Evolutionary conservation across 2,797 vertebrate species (phyloP).

Genomic region (Pangasius sanitwongsei): DNA sequence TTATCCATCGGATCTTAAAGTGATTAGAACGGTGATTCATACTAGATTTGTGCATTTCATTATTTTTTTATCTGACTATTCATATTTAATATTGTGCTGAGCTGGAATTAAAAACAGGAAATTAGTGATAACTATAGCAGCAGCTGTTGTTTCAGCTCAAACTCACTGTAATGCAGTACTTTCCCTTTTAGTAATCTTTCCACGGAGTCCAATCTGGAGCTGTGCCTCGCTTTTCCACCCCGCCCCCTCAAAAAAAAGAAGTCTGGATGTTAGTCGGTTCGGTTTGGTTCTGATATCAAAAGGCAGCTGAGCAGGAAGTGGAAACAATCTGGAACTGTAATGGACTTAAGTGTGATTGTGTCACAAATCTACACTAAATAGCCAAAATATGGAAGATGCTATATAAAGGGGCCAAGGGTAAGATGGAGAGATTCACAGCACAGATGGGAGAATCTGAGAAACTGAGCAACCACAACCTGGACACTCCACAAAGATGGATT

Average conservation of each 20-base stretch:
- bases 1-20: background rate
- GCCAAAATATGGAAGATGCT: background rate
- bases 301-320: background rate
- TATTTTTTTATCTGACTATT: background rate
- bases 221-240: background rate
- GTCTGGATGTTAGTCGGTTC: background rate
- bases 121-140: background rate
- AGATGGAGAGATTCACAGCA: background rate
- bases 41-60: background rate
- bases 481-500: background rate
- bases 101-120: background rate
- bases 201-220: background rate
- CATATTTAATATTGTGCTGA: background rate
- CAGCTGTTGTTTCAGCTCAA: background rate
- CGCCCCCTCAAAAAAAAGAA: background rate
- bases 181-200: background rate
- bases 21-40: background rate
- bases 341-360: background rate
- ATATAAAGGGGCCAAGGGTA: background rate
- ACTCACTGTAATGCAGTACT: no score
- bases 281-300: background rate
- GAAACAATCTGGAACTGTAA: background rate
- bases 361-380: background rate
- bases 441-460: background rate
- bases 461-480: background rate